Percentiles rank a stretch among this genome's conserved stretches.
phyloP scores from a whole-genome alignment of 2,113 vertebrate genomes.

The Jacana jacana region DNA sequence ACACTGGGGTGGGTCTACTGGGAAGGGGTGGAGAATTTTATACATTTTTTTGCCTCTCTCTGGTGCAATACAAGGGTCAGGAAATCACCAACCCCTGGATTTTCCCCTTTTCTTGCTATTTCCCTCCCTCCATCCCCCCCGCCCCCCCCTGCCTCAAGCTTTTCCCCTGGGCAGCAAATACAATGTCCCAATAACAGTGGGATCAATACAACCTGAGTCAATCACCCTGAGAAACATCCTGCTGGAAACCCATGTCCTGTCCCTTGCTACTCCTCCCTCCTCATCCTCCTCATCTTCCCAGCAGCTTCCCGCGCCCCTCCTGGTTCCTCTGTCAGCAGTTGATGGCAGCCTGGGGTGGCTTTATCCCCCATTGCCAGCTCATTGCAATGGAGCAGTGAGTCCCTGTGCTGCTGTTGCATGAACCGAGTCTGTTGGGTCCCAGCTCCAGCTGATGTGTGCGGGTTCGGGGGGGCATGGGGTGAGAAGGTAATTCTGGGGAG shows the following conservation, averaged over 20 bases:
- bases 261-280: background rate
- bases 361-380: accelerated
- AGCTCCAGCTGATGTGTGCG: background rate
- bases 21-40: background rate
- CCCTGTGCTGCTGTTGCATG: background rate
- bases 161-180: background rate
- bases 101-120: background rate
- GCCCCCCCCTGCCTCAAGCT: background rate
- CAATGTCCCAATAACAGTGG: background rate
- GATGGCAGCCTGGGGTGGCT: background rate
- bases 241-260: background rate
- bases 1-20: background rate
- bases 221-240: background rate
- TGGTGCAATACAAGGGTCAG: background rate
- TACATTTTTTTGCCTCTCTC: background rate
- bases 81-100: background rate
- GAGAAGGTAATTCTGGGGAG: background rate
- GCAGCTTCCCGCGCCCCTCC: background rate
- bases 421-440: background rate
- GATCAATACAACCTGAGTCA: background rate
- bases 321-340: accelerated
- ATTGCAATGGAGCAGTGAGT: background rate
- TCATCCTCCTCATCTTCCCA: background rate
- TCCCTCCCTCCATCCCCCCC: too few relatives aligned
- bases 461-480: accelerated